Percentiles rank a stretch among this genome's conserved stretches.
These are phyloP conservation scores for Aspiorhynchus laticeps DNA, from an alignment of 2,113 vertebrate genomes.

Conservation along the genomic window DNA sequence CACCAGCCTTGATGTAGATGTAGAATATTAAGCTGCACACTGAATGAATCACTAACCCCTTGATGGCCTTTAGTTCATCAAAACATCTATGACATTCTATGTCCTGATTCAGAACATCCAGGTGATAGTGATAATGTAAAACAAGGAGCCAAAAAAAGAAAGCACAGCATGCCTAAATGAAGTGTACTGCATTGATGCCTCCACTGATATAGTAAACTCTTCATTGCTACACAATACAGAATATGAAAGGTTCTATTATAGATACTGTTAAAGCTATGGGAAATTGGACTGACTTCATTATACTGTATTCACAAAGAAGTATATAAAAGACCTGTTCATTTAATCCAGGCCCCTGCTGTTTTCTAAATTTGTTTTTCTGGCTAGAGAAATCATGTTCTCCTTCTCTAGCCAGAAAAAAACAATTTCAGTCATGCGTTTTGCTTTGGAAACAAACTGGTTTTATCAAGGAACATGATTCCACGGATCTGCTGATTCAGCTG, in stretches of 20 bases:
- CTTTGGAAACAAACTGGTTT: slow-evolving; percentile 29
- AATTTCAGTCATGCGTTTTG: slow-evolving; percentile 14
- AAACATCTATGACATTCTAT: not conserved
- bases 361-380: not conserved
- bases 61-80: not conserved
- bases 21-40: not conserved
- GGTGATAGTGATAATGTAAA: not conserved
- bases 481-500: slow-evolving; percentile 56
- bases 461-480: slow-evolving; percentile 29
- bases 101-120: not conserved
- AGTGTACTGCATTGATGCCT: not conserved
- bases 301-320: not conserved
- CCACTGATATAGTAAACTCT: not conserved
- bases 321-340: not conserved
- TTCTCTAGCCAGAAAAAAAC: too few species aligned
- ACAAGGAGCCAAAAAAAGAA: not conserved
- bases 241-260: not conserved
- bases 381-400: too few species aligned
- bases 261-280: not conserved
- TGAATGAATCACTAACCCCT: not conserved
- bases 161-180: not conserved
- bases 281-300: not conserved
- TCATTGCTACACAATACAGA: not conserved
- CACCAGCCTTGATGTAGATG: not conserved
- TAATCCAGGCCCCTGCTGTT: not conserved